Conservation (phyloP, 2,113 vertebrate genomes). For the Piaya cayana region DNA sequence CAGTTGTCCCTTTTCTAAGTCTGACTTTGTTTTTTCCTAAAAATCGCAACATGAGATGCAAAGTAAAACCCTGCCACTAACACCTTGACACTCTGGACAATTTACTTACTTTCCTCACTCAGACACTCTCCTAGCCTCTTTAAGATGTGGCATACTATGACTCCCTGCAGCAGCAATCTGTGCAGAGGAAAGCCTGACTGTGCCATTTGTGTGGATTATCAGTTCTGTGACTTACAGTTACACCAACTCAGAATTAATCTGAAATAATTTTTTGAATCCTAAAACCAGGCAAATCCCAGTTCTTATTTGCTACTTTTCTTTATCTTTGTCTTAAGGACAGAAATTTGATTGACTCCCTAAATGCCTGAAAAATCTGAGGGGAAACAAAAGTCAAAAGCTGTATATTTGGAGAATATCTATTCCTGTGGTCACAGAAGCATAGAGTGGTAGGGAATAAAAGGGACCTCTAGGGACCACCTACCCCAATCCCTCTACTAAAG, state of each 20-base stretch:
- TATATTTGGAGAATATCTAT: background rate
- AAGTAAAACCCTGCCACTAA: background rate
- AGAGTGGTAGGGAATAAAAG: too few species aligned
- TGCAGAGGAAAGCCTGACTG: background rate
- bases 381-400: background rate
- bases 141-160: background rate
- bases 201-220: background rate
- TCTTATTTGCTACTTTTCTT: background rate
- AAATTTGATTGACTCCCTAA: background rate
- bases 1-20: background rate
- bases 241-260: background rate
- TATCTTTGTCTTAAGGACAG: background rate
- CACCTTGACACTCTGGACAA: background rate
- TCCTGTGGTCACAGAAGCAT: too few species aligned
- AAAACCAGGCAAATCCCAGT: background rate
- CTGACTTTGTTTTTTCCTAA: background rate
- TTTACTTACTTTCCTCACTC: background rate
- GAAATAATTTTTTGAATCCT: background rate
- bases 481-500: too few species aligned
- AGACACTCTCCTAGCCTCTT: background rate
- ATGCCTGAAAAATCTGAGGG: background rate
- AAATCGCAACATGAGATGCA: background rate
- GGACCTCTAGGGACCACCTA: too few species aligned
- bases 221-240: background rate
- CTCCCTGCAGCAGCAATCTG: background rate